Conservation (phyloP, 2,888 invertebrate species). For the Drosophila robusta region DNA sequence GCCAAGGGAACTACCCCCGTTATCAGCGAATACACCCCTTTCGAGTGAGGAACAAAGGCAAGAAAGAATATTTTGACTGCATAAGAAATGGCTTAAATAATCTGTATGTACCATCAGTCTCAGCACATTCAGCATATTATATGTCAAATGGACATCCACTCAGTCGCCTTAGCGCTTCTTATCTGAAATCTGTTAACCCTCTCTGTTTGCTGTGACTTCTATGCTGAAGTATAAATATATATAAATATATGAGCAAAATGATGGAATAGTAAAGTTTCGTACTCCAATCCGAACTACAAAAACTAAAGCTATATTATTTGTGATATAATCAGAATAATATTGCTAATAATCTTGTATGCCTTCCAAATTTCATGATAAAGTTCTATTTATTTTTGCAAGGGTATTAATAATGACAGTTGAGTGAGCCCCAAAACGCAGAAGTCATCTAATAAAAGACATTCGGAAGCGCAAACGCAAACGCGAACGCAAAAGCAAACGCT, state of each 20-base stretch:
- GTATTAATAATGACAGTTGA: conserved; percentile 19
- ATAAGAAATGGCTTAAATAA: conserved; percentile 41
- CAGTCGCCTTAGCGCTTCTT: too few relatives aligned
- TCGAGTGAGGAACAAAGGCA: neutral
- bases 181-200: too few relatives aligned
- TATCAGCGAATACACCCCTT: neutral
- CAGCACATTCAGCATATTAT: conserved; percentile 40
- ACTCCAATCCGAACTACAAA: too few relatives aligned
- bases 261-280: too few relatives aligned
- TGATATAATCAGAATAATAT: too few relatives aligned
- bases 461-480: conserved; percentile 19
- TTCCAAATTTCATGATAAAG: neutral
- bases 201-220: too few relatives aligned
- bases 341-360: neutral
- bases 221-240: too few relatives aligned
- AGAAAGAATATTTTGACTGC: conserved; percentile 21
- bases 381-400: neutral
- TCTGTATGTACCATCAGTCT: conserved; percentile 22
- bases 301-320: too few relatives aligned
- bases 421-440: conserved; percentile 12
- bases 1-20: neutral
- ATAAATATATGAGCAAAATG: too few relatives aligned
- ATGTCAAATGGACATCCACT: conserved; percentile 1
- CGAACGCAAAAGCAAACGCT: conserved; percentile 18
- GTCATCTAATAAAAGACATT: conserved; percentile 50